These are phyloP conservation scores for Xyliphius kryptos DNA, from an alignment of 2,113 vertebrate genomes.

Conservation along the genomic window DNA sequence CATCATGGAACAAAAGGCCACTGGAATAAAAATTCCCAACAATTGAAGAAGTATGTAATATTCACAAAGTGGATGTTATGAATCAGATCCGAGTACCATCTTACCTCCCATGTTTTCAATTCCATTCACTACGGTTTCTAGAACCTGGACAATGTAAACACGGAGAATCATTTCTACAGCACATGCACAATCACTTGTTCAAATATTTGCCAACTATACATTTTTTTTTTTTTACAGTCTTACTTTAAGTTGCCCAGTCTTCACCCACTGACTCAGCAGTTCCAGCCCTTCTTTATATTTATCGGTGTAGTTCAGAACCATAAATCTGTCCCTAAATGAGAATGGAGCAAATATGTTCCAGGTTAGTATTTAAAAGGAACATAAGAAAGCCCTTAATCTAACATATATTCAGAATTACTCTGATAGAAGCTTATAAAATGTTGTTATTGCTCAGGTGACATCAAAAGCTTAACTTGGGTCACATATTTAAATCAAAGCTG, in stretches of 20 bases:
- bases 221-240: too few relatives aligned
- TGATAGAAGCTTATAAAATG: too few relatives aligned
- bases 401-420: too few relatives aligned
- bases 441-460: too few relatives aligned
- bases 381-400: too few relatives aligned
- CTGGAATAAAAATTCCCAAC: conserved; percentile 59
- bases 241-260: conserved; percentile 84
- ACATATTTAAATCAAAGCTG: too few relatives aligned
- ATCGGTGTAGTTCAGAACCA: conserved; percentile 78
- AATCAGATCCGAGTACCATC: conserved; percentile 15
- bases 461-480: too few relatives aligned
- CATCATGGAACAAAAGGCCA: conserved; percentile 95
- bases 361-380: too few relatives aligned
- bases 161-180: too few relatives aligned
- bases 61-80: not conserved
- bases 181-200: too few relatives aligned
- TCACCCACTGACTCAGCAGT: conserved; percentile 82
- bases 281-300: conserved; percentile 66
- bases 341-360: not conserved
- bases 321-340: conserved; percentile 76
- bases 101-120: conserved; percentile 89
- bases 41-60: not conserved
- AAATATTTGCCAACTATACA: too few relatives aligned
- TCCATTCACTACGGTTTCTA: conserved; percentile 78
- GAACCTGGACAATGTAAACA: conserved; percentile 61